Evolutionary conservation across 2,797 vertebrate species (phyloP).

Genomic region (Mormyrops boulengeri): DNA sequence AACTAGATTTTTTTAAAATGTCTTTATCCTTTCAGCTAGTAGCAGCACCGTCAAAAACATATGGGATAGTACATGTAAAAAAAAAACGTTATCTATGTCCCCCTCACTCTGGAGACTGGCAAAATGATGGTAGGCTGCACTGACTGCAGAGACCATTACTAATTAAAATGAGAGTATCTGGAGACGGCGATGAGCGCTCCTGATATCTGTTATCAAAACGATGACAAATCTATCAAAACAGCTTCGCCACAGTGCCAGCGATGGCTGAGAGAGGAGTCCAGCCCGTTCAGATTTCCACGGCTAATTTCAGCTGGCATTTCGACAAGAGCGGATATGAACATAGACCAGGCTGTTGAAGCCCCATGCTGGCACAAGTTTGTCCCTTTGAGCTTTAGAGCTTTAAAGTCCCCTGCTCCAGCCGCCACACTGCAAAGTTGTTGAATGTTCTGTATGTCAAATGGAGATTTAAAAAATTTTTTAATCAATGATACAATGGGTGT

Average conservation of each 20-base stretch:
- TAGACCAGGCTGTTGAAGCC: not conserved
- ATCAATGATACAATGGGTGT: constrained; percentile 23
- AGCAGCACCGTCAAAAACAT: not conserved
- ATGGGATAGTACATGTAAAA: not conserved
- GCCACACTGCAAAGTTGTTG: constrained; percentile 34
- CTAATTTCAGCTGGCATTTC: constrained; percentile 17
- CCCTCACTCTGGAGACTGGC: not conserved
- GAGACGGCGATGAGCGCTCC: not conserved
- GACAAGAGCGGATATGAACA: not conserved
- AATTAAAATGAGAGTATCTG: not conserved
- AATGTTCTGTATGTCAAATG: constrained; percentile 7
- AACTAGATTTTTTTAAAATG: not conserved
- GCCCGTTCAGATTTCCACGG: not conserved
- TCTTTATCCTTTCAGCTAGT: not conserved
- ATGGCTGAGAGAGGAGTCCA: not conserved
- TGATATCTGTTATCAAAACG: not conserved
- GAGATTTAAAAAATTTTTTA: not conserved
- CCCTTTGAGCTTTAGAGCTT: constrained; percentile 13
- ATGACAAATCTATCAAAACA: not conserved
- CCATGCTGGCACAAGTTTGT: not conserved
- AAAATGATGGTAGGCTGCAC: not conserved
- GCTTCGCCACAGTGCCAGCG: not conserved
- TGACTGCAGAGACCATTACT: not conserved
- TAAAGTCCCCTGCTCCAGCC: not conserved
- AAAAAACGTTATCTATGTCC: not conserved